Evolutionary conservation across 2,888 invertebrate species (phyloP).

Genomic region (Agonopterix arenella): DNA sequence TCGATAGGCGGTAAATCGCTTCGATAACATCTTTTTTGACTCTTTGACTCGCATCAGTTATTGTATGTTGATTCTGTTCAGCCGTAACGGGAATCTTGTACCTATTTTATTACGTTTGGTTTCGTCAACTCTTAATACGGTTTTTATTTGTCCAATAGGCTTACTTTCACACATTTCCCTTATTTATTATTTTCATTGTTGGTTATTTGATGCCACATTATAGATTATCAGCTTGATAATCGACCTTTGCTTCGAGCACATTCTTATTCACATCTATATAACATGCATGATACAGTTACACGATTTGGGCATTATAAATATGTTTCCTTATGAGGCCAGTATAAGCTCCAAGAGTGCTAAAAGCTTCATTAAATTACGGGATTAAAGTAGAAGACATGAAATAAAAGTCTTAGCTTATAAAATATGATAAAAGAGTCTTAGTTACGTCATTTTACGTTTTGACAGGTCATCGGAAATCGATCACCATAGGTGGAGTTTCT

Average conservation of each 20-base stretch:
- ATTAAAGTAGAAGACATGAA: too few relatives aligned
- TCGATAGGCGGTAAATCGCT: slow-evolving; percentile 64
- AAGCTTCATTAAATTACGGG: too few relatives aligned
- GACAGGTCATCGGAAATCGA: slow-evolving; percentile 29
- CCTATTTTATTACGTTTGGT: slow-evolving; percentile 51
- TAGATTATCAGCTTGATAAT: too few relatives aligned
- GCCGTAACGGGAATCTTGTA: slow-evolving; percentile 54
- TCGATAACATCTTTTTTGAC: slow-evolving; percentile 66
- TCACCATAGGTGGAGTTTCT: slow-evolving; percentile 37
- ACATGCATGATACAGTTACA: too few relatives aligned
- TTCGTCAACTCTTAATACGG: slow-evolving; percentile 46
- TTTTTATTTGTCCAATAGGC: slow-evolving; percentile 45
- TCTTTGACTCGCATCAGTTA: slow-evolving; percentile 53
- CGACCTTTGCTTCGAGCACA: too few relatives aligned
- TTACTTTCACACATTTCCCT: slow-evolving; percentile 46
- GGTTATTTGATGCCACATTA: slow-evolving; percentile 29
- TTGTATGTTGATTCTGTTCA: slow-evolving; percentile 56
- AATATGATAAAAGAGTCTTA: neutral
- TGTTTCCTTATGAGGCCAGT: too few relatives aligned
- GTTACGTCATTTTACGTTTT: slow-evolving; percentile 14
- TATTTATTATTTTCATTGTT: slow-evolving; percentile 35
- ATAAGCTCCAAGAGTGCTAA: too few relatives aligned
- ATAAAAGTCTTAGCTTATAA: too few relatives aligned
- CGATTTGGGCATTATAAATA: too few relatives aligned
- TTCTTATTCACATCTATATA: too few relatives aligned